phyloP scores from a whole-genome alignment of 2,797 vertebrate genomes.

The Mormyrus hasselquistii region DNA sequence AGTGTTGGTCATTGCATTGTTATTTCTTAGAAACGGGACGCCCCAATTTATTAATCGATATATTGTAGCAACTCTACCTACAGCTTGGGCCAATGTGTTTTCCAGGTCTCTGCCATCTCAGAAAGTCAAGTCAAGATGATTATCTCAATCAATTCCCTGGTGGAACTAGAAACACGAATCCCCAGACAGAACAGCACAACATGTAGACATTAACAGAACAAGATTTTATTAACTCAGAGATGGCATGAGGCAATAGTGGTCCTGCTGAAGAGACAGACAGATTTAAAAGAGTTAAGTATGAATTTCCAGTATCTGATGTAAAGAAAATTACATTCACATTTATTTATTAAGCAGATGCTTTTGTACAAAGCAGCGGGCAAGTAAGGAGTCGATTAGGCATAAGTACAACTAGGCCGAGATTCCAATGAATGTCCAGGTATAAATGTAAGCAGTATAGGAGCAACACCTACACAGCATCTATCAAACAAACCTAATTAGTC shows the following conservation, averaged over 20 bases:
- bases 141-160: not conserved
- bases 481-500: not conserved
- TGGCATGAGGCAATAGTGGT: not conserved
- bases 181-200: not conserved
- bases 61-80: not conserved
- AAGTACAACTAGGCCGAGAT: not conserved
- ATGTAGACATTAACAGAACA: not conserved
- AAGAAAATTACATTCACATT: not conserved
- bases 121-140: not conserved
- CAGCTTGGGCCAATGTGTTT: not conserved
- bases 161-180: not conserved
- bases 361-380: not conserved
- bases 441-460: not conserved
- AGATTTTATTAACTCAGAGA: not conserved
- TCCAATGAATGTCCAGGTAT: not conserved
- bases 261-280: not conserved
- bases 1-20: not conserved
- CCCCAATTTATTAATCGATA: not conserved
- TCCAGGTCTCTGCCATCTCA: not conserved
- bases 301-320: not conserved
- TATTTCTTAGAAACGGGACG: not conserved
- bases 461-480: not conserved
- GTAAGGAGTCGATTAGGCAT: not conserved
- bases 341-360: not conserved
- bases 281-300: not conserved